Percentiles rank a stretch among this genome's conserved stretches.
phyloP scores from a whole-genome alignment of 2,113 vertebrate species.

The Chaetops frenatus region DNA sequence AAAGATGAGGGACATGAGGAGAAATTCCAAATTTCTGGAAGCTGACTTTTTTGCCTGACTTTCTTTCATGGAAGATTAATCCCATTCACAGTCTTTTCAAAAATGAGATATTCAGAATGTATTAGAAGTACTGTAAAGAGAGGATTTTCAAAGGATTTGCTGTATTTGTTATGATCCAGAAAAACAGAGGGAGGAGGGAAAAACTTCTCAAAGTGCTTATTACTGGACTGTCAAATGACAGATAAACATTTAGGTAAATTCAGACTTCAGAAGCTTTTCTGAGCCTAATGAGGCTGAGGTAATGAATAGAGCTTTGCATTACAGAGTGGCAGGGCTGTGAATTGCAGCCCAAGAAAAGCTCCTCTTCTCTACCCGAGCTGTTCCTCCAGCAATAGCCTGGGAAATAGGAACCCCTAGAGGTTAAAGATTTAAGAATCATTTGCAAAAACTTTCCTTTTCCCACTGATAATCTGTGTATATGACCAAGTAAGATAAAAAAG shows the following conservation, averaged over 20 bases:
- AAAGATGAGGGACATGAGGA: background rate
- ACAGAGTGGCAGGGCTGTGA: background rate
- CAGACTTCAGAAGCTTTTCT: conserved; percentile 29
- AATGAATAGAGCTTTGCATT: background rate
- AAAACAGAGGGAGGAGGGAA: background rate
- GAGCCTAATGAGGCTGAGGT: background rate
- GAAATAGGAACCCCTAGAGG: conserved; percentile 72
- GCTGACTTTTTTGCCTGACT: conserved; percentile 37
- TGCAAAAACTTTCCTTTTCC: conserved; percentile 34
- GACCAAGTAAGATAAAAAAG: conserved; percentile 32
- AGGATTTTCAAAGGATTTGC: background rate
- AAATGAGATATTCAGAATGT: conserved; percentile 42
- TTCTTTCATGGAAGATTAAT: conserved; percentile 40
- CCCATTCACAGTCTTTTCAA: conserved; percentile 9
- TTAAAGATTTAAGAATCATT: conserved; percentile 58
- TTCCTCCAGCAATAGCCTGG: conserved; percentile 39
- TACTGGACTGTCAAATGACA: background rate
- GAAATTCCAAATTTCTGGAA: conserved; percentile 35
- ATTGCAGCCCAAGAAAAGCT: conserved; percentile 42
- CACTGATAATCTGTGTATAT: conserved; percentile 25
- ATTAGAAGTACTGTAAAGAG: background rate
- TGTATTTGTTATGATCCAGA: background rate
- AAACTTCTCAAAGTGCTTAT: background rate
- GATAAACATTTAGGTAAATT: background rate
- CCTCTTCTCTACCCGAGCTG: background rate